phyloP scores from a whole-genome alignment of 2,888 invertebrate genomes.

The Drosophila austrosaltans region DNA sequence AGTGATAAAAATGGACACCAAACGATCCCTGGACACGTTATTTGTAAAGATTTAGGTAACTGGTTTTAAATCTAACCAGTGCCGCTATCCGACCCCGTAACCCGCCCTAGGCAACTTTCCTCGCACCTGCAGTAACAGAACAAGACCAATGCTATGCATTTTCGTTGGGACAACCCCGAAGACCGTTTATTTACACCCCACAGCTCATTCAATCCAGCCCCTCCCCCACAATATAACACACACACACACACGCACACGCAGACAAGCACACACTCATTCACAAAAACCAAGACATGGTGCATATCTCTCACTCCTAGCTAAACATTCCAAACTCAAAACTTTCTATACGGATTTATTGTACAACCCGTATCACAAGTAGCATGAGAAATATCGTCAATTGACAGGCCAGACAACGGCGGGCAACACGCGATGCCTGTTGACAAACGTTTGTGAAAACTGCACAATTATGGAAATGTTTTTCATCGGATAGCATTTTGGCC shows the following conservation, averaged over 20 bases:
- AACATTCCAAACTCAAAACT: too few relatives aligned
- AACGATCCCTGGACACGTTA: neutral
- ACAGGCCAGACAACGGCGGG: conserved; percentile 12
- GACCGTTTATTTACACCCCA: conserved; percentile 1
- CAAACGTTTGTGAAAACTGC: conserved; percentile 79
- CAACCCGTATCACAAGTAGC: conserved; percentile 28
- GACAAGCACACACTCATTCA: conserved; percentile 12
- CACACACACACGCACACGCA: neutral
- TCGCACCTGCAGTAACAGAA: conserved; percentile 42
- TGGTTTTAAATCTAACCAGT: conserved; percentile 46
- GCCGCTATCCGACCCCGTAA: conserved; percentile 68
- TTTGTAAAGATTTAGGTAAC: conserved; percentile 30
- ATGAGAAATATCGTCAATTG: conserved; percentile 35
- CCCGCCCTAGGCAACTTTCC: conserved; percentile 39
- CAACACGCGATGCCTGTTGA: conserved; percentile 26
- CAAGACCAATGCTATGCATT: conserved; percentile 70
- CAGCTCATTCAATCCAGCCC: conserved; percentile 15
- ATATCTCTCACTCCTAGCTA: neutral
- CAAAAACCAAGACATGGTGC: conserved; percentile 18
- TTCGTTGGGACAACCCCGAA: conserved; percentile 48
- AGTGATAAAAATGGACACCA: neutral
- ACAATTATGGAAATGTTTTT: conserved; percentile 82
- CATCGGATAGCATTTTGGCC: conserved; percentile 82
- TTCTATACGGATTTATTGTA: conserved; percentile 38
- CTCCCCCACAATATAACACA: conserved; percentile 15